These are phyloP conservation scores for Pyrrhia umbra DNA, from an alignment of 2,888 invertebrate genomes.

Conservation along the genomic window DNA sequence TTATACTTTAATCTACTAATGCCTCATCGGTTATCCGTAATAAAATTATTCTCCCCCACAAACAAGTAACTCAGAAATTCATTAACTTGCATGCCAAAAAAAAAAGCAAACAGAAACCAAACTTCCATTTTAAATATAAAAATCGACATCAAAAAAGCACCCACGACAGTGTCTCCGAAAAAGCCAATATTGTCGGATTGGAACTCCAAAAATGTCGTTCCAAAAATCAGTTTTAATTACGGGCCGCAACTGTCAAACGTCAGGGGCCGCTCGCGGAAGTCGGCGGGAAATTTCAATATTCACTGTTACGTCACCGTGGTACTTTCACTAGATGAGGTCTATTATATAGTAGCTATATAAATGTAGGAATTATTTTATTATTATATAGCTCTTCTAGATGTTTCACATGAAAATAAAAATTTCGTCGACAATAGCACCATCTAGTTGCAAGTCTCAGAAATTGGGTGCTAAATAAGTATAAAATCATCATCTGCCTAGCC, in stretches of 20 bases:
- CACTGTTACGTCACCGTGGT: constrained; percentile 35
- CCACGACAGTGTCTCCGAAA: constrained; percentile 29
- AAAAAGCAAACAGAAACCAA: background rate
- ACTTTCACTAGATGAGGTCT: constrained; percentile 47
- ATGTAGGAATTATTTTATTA: background rate
- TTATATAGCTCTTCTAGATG: background rate
- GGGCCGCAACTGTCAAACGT: constrained; percentile 68
- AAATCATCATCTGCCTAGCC: too few relatives aligned
- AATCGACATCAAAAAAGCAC: constrained; percentile 7
- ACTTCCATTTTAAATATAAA: constrained; percentile 28
- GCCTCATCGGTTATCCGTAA: background rate
- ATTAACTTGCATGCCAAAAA: background rate
- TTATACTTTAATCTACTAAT: background rate
- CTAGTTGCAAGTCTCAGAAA: too few relatives aligned
- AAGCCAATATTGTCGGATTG: constrained; percentile 42
- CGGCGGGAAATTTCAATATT: constrained; percentile 73
- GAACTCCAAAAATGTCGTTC: constrained; percentile 55
- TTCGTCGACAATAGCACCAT: too few relatives aligned
- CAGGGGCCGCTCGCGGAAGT: constrained; percentile 59
- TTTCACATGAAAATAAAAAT: too few relatives aligned
- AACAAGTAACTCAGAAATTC: background rate
- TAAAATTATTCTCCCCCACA: background rate
- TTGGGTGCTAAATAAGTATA: too few relatives aligned
- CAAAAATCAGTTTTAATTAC: constrained; percentile 73
- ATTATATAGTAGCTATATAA: background rate